These are phyloP conservation scores for Ormia ochracea DNA, from an alignment of 2,888 invertebrate species.

Conservation along the genomic window DNA sequence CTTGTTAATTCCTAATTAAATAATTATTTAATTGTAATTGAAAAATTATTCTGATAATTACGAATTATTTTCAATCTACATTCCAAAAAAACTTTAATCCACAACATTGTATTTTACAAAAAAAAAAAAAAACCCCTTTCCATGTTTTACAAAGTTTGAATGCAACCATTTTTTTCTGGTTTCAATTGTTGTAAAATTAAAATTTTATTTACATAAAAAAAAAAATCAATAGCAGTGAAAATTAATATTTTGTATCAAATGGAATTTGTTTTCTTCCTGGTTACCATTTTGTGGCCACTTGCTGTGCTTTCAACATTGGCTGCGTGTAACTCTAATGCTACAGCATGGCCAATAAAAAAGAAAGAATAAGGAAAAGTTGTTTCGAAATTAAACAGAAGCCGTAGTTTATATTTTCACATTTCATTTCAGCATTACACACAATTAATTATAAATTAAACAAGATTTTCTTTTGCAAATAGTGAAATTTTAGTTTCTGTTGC, in stretches of 20 bases:
- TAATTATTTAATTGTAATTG: no score
- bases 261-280: slow-evolving; percentile 50
- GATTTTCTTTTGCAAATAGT: slow-evolving; percentile 58
- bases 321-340: slow-evolving; percentile 39
- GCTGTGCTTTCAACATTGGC: slow-evolving; percentile 43
- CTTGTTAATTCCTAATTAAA: no score
- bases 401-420: slow-evolving; percentile 46
- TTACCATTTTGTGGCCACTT: slow-evolving; percentile 52
- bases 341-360: neutral
- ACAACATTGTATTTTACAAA: neutral
- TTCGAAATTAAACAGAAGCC: slow-evolving; percentile 60
- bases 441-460: slow-evolving; percentile 62
- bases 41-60: no score
- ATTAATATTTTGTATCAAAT: slow-evolving; percentile 32
- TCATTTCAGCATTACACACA: slow-evolving; percentile 52
- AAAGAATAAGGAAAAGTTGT: slow-evolving; percentile 22
- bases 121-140: neutral
- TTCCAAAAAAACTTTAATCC: no score
- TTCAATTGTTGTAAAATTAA: slow-evolving; percentile 27
- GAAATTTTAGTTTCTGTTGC: slow-evolving; percentile 22
- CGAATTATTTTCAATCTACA: no score
- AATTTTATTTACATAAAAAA: neutral
- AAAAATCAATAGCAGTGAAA: neutral
- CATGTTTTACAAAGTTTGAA: neutral
- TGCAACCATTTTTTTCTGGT: slow-evolving; percentile 7